Evolutionary conservation across 2,888 invertebrate genomes (phyloP), one percentile per base, ranked within the genome.

Genomic region (Ypsolopha scabrella): DNA sequence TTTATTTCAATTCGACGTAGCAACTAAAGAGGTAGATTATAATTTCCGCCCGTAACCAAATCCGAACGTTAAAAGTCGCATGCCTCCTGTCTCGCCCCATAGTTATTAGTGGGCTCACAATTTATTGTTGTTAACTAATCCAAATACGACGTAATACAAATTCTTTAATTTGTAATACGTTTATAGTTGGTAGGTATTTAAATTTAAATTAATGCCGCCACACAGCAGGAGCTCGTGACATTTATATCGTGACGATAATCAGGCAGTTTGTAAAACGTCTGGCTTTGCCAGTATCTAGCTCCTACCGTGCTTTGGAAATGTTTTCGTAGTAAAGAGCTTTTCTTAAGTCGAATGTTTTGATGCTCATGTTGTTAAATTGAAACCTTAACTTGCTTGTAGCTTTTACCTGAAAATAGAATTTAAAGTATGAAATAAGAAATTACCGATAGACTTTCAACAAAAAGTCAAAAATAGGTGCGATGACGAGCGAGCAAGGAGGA

Each of bases 81-180:
- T 75, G 67, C 73, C 24, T n/a, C 72, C 64, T 59, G 67, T 69
- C 70, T 66, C 68, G 60, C 13, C 67, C 64, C 68, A 72, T 70
- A 73, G 80, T 75, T 80, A 80, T 81, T 80, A 76, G 72, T 61
- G 74, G 77, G 75, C 78, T 79, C 79, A 79, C 73, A 72, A 75
- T 78, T 66, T 71, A 76, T 76, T 39, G 41, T 41, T 51, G 51
- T 49, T 34, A 39, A 7, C 48, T 76, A 75, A 79, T 78, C 80
- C 77, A 80, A 80, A 80, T 75, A 79, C 69, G 74, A 74, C 68
- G 69, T 64, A 67, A 62, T 70, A 80, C 76, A 78, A 80, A 80
- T 80, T 71, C 73, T 78, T 80, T 78, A 76, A 80, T 81, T 81
- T 80, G 74, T 81, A 70, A 76, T 72, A 65, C 72, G 70, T 80